These are phyloP conservation scores for Cydia pomonella DNA, from an alignment of 1,140 invertebrate species.

Conservation along the genomic window DNA sequence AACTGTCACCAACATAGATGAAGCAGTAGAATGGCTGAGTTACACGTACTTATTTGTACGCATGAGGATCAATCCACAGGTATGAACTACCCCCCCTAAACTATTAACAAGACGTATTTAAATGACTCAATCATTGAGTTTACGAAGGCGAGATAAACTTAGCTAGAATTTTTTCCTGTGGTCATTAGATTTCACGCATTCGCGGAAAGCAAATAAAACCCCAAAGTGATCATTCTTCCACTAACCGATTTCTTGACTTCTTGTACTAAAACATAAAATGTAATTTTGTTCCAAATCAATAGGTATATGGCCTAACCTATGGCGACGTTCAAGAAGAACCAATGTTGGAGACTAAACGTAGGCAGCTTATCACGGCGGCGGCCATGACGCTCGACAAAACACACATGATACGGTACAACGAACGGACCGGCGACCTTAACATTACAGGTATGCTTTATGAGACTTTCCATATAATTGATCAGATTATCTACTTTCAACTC, in stretches of 20 bases:
- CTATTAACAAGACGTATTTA: neutral
- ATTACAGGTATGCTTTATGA: slow-evolving; percentile 83
- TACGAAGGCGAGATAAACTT: too few relatives aligned
- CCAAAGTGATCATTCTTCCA: too few relatives aligned
- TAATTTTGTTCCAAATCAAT: neutral
- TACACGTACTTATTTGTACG: slow-evolving; percentile 98
- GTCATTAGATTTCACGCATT: too few relatives aligned
- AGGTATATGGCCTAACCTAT: slow-evolving; percentile 90
- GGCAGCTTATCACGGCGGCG: slow-evolving; percentile 88
- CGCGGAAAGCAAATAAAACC: too few relatives aligned
- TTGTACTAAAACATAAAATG: too few relatives aligned
- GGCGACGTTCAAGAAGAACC: slow-evolving; percentile 88
- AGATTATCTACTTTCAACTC: neutral
- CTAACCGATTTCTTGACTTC: too few relatives aligned
- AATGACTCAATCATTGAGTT: too few relatives aligned
- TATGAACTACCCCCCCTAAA: slow-evolving; percentile 47
- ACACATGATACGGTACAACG: slow-evolving; percentile 96
- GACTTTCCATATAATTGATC: neutral
- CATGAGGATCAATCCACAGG: slow-evolving; percentile 95
- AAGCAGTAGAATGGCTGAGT: slow-evolving; percentile 98
- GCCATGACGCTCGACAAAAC: slow-evolving; percentile 94
- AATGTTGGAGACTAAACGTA: slow-evolving; percentile 86
- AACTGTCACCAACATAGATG: slow-evolving; percentile 96
- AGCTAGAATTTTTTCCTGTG: too few relatives aligned
- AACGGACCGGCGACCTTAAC: slow-evolving; percentile 90